A percentile compares a stretch with the other conserved stretches of the same genome.
Evolutionary conservation across 2,797 vertebrate genomes (phyloP).

Genomic region (Emydoidea blandingii): DNA sequence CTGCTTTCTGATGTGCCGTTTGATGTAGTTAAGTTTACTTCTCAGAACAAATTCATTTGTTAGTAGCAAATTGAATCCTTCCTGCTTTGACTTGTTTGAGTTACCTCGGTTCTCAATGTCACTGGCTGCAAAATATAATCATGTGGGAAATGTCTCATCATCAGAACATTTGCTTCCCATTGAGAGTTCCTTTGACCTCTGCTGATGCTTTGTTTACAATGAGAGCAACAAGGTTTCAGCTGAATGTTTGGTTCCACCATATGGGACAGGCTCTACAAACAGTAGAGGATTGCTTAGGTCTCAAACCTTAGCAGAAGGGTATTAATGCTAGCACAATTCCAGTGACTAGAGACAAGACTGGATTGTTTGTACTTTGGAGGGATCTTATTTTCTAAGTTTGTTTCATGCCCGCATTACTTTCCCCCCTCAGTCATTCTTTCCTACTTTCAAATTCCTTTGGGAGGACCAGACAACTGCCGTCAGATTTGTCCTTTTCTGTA

Average conservation of each 20-base stretch:
- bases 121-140: not conserved
- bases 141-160: slow-evolving; percentile 35
- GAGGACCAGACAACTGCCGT: not conserved
- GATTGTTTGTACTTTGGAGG: slow-evolving; percentile 35
- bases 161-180: slow-evolving; percentile 23
- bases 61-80: slow-evolving; percentile 38
- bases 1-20: slow-evolving; percentile 18
- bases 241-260: not conserved
- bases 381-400: slow-evolving; percentile 36
- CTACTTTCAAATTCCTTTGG: not conserved
- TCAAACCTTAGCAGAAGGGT: not conserved
- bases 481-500: not conserved
- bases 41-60: slow-evolving; percentile 9
- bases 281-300: not conserved
- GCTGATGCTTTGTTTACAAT: not conserved
- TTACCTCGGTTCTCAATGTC: slow-evolving; percentile 13
- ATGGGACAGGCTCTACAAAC: slow-evolving; percentile 7
- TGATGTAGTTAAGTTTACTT: slow-evolving; percentile 29
- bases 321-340: slow-evolving; percentile 6
- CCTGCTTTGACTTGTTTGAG: not conserved
- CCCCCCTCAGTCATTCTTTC: not conserved
- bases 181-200: slow-evolving; percentile 30
- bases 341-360: not conserved
- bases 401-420: not conserved
- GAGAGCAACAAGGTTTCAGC: not conserved